Conservation (phyloP, 2,888 invertebrate genomes). For the Hipparchia semele region DNA sequence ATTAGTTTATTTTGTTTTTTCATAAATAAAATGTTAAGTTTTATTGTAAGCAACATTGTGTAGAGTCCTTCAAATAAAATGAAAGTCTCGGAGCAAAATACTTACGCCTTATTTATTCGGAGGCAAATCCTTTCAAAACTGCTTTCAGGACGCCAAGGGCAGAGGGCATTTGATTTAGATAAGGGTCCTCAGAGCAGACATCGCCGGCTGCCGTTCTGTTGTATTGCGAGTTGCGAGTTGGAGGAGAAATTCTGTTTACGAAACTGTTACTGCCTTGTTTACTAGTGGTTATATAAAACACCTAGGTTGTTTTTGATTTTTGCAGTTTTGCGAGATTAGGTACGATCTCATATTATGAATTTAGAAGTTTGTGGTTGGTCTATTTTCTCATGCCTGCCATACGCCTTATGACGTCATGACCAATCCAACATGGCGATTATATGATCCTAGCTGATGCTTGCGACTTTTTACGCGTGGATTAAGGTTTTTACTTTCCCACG, state of each 20-base stretch:
- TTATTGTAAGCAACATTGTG: no score
- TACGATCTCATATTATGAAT: no score
- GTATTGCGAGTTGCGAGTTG: slow-evolving; percentile 6
- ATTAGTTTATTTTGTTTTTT: no score
- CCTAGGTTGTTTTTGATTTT: not conserved
- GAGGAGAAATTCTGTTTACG: not conserved
- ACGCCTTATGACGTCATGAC: no score
- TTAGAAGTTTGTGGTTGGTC: no score
- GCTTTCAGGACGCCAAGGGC: slow-evolving; percentile 36
- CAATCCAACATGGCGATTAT: no score
- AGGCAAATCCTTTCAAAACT: slow-evolving; percentile 42
- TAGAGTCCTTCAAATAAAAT: slow-evolving; percentile 8
- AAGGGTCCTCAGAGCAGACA: slow-evolving; percentile 41
- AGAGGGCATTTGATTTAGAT: slow-evolving; percentile 47
- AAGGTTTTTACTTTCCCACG: no score
- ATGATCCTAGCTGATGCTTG: no score
- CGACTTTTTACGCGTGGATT: no score
- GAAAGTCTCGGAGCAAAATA: not conserved
- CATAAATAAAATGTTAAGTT: no score
- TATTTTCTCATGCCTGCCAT: no score
- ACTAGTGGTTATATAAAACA: not conserved
- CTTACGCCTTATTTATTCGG: slow-evolving; percentile 29
- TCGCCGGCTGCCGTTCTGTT: slow-evolving; percentile 17
- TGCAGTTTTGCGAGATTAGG: not conserved
- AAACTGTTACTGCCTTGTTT: not conserved